These are phyloP conservation scores for Pterocles burchelli DNA, from an alignment of 2,113 vertebrate genomes.

Conservation along the genomic window DNA sequence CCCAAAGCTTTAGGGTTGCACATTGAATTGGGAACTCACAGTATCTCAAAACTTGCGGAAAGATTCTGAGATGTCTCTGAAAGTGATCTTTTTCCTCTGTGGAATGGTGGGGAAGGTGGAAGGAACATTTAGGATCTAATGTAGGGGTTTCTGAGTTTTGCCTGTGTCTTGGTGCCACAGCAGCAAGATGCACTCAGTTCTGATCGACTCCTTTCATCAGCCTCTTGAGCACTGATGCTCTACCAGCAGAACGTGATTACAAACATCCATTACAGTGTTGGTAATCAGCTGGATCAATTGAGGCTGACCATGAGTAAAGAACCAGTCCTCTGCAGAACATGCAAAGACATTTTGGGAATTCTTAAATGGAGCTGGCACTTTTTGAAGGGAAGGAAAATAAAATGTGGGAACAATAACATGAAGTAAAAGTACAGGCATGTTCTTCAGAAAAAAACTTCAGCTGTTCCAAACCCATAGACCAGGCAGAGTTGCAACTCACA, in stretches of 20 bases:
- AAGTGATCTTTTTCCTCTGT: not conserved
- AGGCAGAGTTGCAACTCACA: not conserved
- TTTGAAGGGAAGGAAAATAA: not conserved
- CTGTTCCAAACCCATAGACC: not conserved
- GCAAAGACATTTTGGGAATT: not conserved
- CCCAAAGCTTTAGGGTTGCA: not conserved
- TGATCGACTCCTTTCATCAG: not conserved
- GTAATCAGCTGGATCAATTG: not conserved
- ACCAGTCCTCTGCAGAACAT: not conserved
- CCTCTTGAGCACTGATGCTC: not conserved
- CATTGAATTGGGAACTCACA: not conserved
- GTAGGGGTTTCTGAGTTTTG: not conserved
- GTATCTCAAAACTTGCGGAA: not conserved
- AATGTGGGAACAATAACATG: not conserved
- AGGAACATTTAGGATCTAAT: not conserved
- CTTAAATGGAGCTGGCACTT: not conserved
- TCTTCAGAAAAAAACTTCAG: not conserved
- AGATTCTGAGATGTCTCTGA: not conserved
- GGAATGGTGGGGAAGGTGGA: not conserved
- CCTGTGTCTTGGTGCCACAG: not conserved
- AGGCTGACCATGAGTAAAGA: not conserved
- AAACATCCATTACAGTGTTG: not conserved
- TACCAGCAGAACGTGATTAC: not conserved
- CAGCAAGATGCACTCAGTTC: not conserved
- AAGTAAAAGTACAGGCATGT: fast-evolving